These are phyloP conservation scores for Catostomus latipinnis DNA, from an alignment of 2,797 vertebrate genomes.

Conservation along the genomic window DNA sequence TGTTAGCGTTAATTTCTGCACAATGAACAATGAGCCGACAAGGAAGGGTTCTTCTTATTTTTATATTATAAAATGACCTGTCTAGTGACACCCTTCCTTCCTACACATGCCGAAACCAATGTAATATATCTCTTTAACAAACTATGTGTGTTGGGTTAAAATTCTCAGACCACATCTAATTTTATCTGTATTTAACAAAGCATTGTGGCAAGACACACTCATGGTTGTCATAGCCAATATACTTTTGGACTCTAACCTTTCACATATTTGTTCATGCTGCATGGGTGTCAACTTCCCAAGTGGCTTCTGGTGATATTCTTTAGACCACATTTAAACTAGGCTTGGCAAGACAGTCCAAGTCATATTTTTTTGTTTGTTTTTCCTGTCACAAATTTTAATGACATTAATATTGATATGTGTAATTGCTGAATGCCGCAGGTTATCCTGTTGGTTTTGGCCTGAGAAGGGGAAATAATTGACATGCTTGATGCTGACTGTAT, in stretches of 20 bases:
- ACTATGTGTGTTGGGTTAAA: conserved; percentile 35
- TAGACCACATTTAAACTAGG: conserved; percentile 63
- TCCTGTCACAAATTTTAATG: conserved; percentile 70
- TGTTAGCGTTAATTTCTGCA: no score
- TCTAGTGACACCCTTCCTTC: background rate
- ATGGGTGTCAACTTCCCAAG: conserved; percentile 49
- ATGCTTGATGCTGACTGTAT: conserved; percentile 63
- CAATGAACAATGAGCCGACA: no score
- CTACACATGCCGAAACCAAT: background rate
- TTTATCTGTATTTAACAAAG: conserved; percentile 68
- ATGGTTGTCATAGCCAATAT: conserved; percentile 68
- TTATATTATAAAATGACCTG: no score
- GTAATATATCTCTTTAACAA: conserved; percentile 14
- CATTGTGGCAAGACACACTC: conserved; percentile 62
- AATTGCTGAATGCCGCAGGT: conserved; percentile 70
- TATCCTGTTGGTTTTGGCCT: conserved; percentile 73
- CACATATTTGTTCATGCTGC: conserved; percentile 40
- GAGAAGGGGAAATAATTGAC: conserved; percentile 70
- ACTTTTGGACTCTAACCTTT: conserved; percentile 46
- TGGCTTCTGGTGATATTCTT: conserved; percentile 54
- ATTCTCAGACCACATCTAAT: conserved; percentile 44
- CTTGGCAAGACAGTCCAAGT: conserved; percentile 22
- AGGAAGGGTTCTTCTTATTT: no score
- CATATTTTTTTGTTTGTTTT: conserved; percentile 62
- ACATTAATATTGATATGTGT: conserved; percentile 73